phyloP scores from a whole-genome alignment of 2,888 invertebrate genomes.

The Imbricaverruca yamaguchii region DNA sequence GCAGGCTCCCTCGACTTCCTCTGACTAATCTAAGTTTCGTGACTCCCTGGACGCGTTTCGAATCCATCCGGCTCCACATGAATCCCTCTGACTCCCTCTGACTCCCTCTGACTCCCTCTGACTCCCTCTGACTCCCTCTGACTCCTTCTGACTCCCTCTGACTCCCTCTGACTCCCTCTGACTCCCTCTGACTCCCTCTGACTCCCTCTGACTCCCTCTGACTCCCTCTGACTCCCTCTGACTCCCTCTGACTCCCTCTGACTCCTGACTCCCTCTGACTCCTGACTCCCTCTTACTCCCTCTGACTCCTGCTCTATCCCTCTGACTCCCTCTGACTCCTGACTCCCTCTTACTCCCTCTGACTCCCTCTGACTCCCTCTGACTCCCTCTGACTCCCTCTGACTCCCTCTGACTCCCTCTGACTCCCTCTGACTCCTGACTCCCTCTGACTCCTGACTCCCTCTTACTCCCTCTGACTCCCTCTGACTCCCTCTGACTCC shows the following conservation, averaged over 20 bases:
- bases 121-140: conserved; percentile 41
- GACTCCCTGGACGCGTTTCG: no score
- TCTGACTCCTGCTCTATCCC: no score
- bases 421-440: neutral
- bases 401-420: conserved; percentile 41
- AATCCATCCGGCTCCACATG: no score
- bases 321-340: conserved; percentile 29
- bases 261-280: conserved; percentile 30
- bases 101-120: no score
- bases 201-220: conserved; percentile 30
- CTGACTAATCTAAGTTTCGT: no score
- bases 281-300: conserved; percentile 40
- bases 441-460: no score
- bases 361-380: conserved; percentile 26
- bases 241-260: conserved; percentile 41
- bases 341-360: conserved; percentile 41
- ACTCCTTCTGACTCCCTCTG: conserved; percentile 30
- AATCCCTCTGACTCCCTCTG: no score
- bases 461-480: no score
- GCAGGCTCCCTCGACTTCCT: no score
- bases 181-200: conserved; percentile 41
- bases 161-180: conserved; percentile 43
- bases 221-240: conserved; percentile 43
- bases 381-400: conserved; percentile 44
- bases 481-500: no score